Percentiles rank a stretch among this genome's conserved stretches.
Conservation (phyloP, 2,113 vertebrate genomes). For the Taxidea taxus region DNA sequence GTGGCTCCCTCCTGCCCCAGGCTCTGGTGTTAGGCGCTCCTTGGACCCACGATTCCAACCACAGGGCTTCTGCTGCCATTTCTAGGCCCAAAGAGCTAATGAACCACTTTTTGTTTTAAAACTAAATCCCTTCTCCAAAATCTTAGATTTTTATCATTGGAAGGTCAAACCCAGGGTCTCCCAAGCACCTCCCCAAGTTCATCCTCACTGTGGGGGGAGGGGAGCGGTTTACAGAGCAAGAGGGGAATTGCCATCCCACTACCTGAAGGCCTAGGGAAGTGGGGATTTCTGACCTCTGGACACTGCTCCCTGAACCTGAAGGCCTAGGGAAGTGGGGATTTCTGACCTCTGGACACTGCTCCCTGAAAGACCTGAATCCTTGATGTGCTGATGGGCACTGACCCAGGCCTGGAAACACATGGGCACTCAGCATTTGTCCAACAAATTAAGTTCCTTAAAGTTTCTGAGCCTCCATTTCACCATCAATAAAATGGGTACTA, state of each 20-base stretch:
- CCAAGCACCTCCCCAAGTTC: too few species aligned
- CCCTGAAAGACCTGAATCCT: background rate
- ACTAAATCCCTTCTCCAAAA: background rate
- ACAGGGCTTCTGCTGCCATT: background rate
- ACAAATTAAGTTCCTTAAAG: background rate
- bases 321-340: background rate
- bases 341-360: background rate
- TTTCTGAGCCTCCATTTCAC: background rate
- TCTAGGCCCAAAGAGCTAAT: background rate
- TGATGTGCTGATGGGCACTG: background rate
- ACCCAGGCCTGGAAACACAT: background rate
- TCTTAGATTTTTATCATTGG: background rate
- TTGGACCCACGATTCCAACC: background rate
- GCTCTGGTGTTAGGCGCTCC: background rate
- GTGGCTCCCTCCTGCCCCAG: background rate
- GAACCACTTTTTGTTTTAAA: background rate
- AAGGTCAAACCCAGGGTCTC: background rate
- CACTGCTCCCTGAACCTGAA: background rate
- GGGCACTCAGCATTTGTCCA: background rate
- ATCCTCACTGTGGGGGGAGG: too few species aligned
- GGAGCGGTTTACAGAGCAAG: too few species aligned
- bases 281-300: background rate
- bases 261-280: background rate
- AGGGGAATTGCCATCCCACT: background rate
- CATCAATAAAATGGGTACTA: background rate